Conservation (phyloP, 1,140 invertebrate genomes). For the Aphaenogaster floridana region DNA sequence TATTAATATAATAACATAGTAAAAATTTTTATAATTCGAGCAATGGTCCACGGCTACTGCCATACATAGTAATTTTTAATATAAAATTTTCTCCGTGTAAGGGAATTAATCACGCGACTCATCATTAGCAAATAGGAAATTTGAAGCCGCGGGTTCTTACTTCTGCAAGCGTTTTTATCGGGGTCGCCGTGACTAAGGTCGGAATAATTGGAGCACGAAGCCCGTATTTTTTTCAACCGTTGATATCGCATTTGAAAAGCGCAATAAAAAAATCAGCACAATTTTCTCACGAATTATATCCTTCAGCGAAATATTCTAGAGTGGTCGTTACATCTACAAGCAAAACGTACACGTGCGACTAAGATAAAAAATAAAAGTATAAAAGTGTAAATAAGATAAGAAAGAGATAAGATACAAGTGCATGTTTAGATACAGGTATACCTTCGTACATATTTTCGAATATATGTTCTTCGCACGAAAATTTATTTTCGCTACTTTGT, state of each 20-base stretch:
- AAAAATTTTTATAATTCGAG: no score
- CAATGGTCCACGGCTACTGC: no score
- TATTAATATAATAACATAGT: no score
- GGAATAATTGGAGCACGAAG: conserved; percentile 54
- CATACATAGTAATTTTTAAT: no score
- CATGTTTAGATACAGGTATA: background rate
- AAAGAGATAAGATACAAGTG: conserved; percentile 40
- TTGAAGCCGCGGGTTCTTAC: conserved; percentile 4
- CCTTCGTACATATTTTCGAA: background rate
- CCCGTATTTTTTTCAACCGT: conserved; percentile 32
- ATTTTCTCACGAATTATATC: conserved; percentile 10
- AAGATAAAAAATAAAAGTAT: conserved; percentile 6
- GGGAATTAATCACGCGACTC: background rate
- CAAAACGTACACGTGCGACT: background rate
- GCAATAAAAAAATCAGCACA: background rate
- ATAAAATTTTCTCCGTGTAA: no score
- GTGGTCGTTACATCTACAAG: background rate
- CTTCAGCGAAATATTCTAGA: background rate
- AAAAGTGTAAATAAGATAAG: conserved; percentile 41
- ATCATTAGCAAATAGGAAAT: conserved; percentile 2
- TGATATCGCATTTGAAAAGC: conserved; percentile 22
- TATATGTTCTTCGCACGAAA: background rate
- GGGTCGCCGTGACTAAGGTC: conserved; percentile 45
- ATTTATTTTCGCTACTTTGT: conserved; percentile 6
- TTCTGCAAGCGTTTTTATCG: conserved; percentile 30